Conservation (phyloP, 2,888 invertebrate species). For the Margaritifera margaritifera region DNA sequence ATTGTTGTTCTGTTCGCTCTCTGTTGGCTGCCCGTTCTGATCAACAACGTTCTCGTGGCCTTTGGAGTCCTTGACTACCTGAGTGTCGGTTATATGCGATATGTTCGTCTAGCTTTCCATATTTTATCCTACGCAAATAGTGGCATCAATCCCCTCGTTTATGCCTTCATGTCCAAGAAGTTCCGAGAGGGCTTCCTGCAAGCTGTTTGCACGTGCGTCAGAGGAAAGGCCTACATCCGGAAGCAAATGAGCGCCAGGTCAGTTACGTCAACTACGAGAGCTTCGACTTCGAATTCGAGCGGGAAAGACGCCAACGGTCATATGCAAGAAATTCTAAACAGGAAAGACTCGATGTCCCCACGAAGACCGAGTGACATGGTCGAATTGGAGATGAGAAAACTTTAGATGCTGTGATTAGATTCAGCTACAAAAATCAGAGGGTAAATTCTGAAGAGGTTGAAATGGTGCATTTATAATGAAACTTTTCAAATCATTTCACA, state of each 20-base stretch:
- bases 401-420: neutral
- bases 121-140: conserved; percentile 83
- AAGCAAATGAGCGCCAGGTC: conserved; percentile 30
- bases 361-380: conserved; percentile 31
- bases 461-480: too few species aligned
- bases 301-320: conserved; percentile 11
- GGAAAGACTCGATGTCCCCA: conserved; percentile 20
- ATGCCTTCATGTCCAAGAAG: conserved; percentile 84
- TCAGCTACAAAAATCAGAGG: too few species aligned
- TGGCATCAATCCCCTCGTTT: conserved; percentile 83
- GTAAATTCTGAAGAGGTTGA: too few species aligned
- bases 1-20: conserved; percentile 82
- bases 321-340: conserved; percentile 1
- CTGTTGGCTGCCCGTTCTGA: conserved; percentile 82
- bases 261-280: conserved; percentile 35
- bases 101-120: conserved; percentile 79
- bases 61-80: conserved; percentile 76
- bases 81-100: conserved; percentile 76
- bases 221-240: conserved; percentile 28
- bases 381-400: conserved; percentile 13
- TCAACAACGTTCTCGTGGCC: conserved; percentile 80
- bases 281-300: conserved; percentile 27
- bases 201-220: conserved; percentile 50
- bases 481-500: too few species aligned
- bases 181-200: conserved; percentile 76